Evolutionary conservation across 1,140 invertebrate genomes (phyloP), one percentile per base, ranked within the genome.

Genomic region (Gonioctena quinquepunctata): DNA sequence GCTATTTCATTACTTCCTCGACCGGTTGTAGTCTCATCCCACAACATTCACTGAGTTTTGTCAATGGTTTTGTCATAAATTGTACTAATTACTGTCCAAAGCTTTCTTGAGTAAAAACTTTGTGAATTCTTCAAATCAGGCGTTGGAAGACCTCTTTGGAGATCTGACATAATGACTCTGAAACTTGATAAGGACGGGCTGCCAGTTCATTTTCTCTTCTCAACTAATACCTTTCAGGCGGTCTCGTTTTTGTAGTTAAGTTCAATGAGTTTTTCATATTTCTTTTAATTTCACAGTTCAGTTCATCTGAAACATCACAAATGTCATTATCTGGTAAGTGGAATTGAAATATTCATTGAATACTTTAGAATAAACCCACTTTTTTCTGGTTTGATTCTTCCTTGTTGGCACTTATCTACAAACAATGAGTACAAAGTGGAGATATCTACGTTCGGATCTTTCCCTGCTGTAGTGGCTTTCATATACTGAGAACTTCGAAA

Each of bases 261-360:
- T 28, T 28, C 27, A 28, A 4, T 28, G 8, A 28, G 27, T 28
- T 28, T 3, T 28, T 3, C 27, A 28, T 4, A 28, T 8, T 33
- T 33, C 3, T 33, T 33, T 33, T 33, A 4, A 33, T 1, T 33
- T 33, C 2, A 5, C 28, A 33, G 2, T 33, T 13, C 1, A 33
- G 28, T 7, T 42, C 7, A 7, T 42, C 28, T n/a, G 1, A 42
- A 7, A 42, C 28, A 42, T 33, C 28, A 33, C 28, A 33, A 7
- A n/a, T 42, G 28, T 42, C 28, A 42, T 42, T 42, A 13, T 42
- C 11, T 42, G 28, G 28, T 26, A 6, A 11, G 28, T 61, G 54
- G 61, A 54, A 57, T 64, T 65, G 11, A 64, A 54, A 4, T 69
- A 16, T 56, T 23, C 18, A 57, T 54, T 54, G 22, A 64, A 65